A percentile compares a stretch with the other conserved stretches of the same genome.
Conservation (phyloP, 2,113 vertebrate species). For the Peromyscus maniculatus region DNA sequence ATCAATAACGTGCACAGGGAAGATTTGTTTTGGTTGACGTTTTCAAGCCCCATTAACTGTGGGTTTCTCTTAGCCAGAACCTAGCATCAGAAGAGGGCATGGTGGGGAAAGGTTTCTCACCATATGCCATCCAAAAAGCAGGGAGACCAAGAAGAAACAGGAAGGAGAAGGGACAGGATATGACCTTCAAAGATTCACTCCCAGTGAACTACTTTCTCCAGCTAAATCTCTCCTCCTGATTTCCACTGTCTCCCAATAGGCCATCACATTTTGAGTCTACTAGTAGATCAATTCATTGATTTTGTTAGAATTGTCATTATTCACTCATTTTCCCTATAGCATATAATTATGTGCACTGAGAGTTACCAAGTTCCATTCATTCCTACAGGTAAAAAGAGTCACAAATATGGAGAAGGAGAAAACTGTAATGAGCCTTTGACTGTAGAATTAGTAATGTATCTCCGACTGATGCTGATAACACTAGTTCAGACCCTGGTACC, state of each 20-base stretch:
- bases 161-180: neutral
- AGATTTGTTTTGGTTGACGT: neutral
- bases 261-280: neutral
- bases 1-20: neutral
- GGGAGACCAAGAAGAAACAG: neutral
- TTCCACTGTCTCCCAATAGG: neutral
- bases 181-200: neutral
- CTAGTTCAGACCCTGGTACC: neutral
- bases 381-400: neutral
- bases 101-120: neutral
- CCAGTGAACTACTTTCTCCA: neutral
- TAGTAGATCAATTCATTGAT: neutral
- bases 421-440: neutral
- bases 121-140: neutral
- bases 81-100: neutral
- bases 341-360: neutral
- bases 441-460: neutral
- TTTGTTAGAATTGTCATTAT: neutral
- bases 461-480: neutral
- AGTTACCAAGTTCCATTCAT: neutral
- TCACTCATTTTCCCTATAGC: neutral
- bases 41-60: neutral
- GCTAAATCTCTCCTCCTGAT: neutral
- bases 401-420: slow-evolving; percentile 9
- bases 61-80: neutral